Evolutionary conservation across 2,113 vertebrate species (phyloP), one percentile per base, ranked within the genome.

Genomic region (Meleagris gallopavo): DNA sequence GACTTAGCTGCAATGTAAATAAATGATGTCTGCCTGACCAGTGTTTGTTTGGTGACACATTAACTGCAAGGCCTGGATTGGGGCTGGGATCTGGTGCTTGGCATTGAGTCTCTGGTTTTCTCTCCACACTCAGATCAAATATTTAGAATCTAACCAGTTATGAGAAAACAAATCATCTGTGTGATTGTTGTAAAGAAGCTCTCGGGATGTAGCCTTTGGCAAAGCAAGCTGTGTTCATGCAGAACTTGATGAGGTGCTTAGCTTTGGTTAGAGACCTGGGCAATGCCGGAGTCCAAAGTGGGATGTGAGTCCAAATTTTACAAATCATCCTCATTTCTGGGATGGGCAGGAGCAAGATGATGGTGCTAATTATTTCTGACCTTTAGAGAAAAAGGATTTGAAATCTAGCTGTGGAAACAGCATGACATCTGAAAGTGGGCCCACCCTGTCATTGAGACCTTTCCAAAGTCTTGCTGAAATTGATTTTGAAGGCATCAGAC

Each of bases 1-100:
- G 81, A 16, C 79, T 89, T 83, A 93, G 54, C n/a, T 83, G 10
- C 9, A 61, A 9, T 15, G 38, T 93, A 97, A 96, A 97, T 90
- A 94, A 94, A 55, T 58, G 10, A 92, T 74, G n/a, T 21, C 54
- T 78, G 19, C 25, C 83, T 67, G 84, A 65, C 17, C 72, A 75
- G 18, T 82, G 61, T 80, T 71, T 18, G 10, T 75, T 78, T 80
- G 91, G 71, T 46, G 52, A 92, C 58, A 71, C 52, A 88, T 89
- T 89, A 96, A 38, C 36, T 66, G 25, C 32, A 57, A 24, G n/a
- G 48, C 48, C 13, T 16, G 52, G 25, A 61, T 64, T 36, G 57
- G 54, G 91, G 48, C 54, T 69, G 52, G 67, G 67, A 55, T 74
- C 69, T 58, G 34, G 11, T 52, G 30, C 41, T 93, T 55, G 88